These are phyloP conservation scores for Marmota flaviventris DNA, from an alignment of 2,113 vertebrate genomes.

Conservation along the genomic window DNA sequence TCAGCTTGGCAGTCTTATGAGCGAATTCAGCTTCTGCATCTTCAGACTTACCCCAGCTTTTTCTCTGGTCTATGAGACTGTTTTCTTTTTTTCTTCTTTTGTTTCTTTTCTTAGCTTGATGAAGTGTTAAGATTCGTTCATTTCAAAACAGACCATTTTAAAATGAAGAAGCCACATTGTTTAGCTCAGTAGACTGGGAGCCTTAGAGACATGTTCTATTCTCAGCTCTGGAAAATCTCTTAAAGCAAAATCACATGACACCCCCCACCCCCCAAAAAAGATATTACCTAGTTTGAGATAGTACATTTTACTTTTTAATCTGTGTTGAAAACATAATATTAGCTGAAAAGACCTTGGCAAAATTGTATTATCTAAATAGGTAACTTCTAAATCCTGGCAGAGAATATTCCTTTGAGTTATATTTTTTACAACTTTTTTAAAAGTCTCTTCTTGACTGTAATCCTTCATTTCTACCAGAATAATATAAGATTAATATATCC, in stretches of 20 bases:
- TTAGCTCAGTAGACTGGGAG: conserved; percentile 62
- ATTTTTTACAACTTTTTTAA: conserved; percentile 58
- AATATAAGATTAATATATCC: conserved; percentile 27
- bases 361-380: neutral
- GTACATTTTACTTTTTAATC: conserved; percentile 70
- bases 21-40: conserved; percentile 71
- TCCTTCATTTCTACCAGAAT: conserved; percentile 52
- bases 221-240: conserved; percentile 67
- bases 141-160: conserved; percentile 72
- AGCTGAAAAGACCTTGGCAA: conserved; percentile 64
- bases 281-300: conserved; percentile 62
- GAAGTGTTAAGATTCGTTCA: conserved; percentile 74
- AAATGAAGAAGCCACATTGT: conserved; percentile 74
- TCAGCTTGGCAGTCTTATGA: neutral
- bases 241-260: conserved; percentile 64
- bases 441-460: conserved; percentile 26
- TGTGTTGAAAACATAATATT: conserved; percentile 61
- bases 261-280: neutral
- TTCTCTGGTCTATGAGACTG: neutral
- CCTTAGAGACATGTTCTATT: conserved; percentile 73
- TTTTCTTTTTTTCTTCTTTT: conserved; percentile 60
- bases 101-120: conserved; percentile 62
- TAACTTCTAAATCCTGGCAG: conserved; percentile 51
- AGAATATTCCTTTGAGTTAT: conserved; percentile 59
- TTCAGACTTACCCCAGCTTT: neutral